These are phyloP conservation scores for Paracyclopina nana DNA, from an alignment of 1,140 invertebrate species.

Conservation along the genomic window DNA sequence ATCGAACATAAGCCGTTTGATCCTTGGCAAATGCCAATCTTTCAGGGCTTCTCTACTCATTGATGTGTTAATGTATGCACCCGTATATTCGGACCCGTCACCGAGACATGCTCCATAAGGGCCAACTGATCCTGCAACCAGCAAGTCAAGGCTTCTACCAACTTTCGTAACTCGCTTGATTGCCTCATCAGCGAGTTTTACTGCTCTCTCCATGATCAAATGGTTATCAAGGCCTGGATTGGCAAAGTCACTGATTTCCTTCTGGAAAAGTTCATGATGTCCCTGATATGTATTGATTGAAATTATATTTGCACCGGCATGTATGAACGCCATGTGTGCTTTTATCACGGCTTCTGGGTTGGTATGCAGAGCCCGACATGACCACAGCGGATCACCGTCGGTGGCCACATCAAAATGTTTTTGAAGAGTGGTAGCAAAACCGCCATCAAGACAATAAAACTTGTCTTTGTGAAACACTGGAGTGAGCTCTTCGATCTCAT, in stretches of 20 bases:
- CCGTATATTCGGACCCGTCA: slow-evolving; percentile 74
- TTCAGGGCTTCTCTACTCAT: not conserved
- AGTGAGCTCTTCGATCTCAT: too few relatives aligned
- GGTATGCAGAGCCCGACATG: slow-evolving; percentile 45
- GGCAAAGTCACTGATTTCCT: too few relatives aligned
- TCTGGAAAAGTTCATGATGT: not conserved
- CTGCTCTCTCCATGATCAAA: not conserved
- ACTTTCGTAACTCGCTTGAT: not conserved
- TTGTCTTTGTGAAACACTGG: too few relatives aligned
- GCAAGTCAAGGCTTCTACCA: not conserved
- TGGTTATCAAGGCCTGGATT: too few relatives aligned
- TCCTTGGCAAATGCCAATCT: slow-evolving; percentile 44
- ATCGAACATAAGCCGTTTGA: slow-evolving; percentile 48
- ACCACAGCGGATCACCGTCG: slow-evolving; percentile 48
- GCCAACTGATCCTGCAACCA: slow-evolving; percentile 62
- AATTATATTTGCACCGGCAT: slow-evolving; percentile 53
- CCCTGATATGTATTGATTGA: slow-evolving; percentile 8
- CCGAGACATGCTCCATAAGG: slow-evolving; percentile 68
- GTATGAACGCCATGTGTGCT: slow-evolving; percentile 47
- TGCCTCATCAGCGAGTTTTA: not conserved
- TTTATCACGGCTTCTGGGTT: slow-evolving; percentile 46
- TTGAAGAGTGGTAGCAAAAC: slow-evolving; percentile 51
- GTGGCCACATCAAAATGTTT: slow-evolving; percentile 43
- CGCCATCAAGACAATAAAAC: slow-evolving; percentile 43
- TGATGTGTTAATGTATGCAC: slow-evolving; percentile 41